These are phyloP conservation scores for Python bivittatus DNA, from an alignment of 2,113 vertebrate species.

Conservation along the genomic window DNA sequence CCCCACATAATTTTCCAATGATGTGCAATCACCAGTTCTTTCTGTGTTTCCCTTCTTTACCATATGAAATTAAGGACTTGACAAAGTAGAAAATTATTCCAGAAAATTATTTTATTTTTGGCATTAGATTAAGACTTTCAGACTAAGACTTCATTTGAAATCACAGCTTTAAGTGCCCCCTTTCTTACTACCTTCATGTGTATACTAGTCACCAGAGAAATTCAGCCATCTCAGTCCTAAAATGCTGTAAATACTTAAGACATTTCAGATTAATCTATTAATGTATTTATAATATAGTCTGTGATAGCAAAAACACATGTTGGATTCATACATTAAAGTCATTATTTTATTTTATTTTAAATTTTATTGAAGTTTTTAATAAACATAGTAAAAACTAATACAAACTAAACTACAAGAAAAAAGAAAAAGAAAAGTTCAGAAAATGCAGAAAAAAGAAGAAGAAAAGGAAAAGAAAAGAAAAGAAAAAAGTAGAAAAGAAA, in stretches of 20 bases:
- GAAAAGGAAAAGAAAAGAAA: not conserved
- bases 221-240: not conserved
- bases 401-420: not conserved
- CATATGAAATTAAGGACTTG: not conserved
- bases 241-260: not conserved
- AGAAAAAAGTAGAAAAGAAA: not conserved
- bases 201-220: not conserved
- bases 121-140: not conserved
- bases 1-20: not conserved
- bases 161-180: not conserved
- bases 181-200: not conserved
- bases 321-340: not conserved
- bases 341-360: too few relatives aligned
- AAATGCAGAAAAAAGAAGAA: not conserved
- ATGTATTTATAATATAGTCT: not conserved
- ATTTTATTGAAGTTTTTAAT: not conserved
- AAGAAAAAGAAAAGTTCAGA: not conserved
- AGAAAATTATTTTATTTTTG: not conserved
- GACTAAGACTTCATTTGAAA: not conserved
- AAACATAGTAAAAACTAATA: not conserved
- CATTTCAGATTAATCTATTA: not conserved
- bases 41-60: not conserved
- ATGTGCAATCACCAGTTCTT: not conserved
- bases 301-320: not conserved
- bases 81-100: not conserved